Percentiles rank a stretch among this genome's conserved stretches.
phyloP scores from a whole-genome alignment of 2,113 vertebrate genomes.

The Thunnus thynnus region DNA sequence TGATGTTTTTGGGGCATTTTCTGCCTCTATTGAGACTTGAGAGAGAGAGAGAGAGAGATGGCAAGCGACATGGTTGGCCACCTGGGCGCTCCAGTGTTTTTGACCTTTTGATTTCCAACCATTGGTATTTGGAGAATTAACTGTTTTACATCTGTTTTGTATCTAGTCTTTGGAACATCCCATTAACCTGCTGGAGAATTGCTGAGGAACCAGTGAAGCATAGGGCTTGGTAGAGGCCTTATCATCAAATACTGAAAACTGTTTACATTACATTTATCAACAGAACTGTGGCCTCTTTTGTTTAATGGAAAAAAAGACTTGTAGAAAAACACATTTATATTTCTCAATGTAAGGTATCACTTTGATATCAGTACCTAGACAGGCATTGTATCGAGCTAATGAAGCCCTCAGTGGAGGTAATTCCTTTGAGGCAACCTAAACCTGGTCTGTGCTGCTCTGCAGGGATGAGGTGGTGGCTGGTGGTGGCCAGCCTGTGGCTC shows the following conservation, averaged over 20 bases:
- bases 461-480: constrained; percentile 85
- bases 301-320: background rate
- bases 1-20: background rate
- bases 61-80: too few relatives aligned
- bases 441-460: constrained; percentile 33
- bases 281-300: background rate
- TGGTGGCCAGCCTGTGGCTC: constrained; percentile 75
- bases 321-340: background rate
- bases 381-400: too few relatives aligned
- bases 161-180: background rate
- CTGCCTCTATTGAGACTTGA: background rate
- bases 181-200: background rate
- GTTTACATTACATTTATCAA: background rate
- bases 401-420: background rate
- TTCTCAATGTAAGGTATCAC: background rate
- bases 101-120: background rate
- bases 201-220: background rate
- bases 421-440: background rate
- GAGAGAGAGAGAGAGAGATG: background rate
- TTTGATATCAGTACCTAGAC: background rate
- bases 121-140: background rate
- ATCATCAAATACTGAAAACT: background rate
- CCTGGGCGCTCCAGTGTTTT: rapidly evolving
- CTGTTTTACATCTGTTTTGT: background rate
- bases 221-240: background rate